Evolutionary conservation across 2,888 invertebrate species (phyloP), one percentile per base, ranked within the genome.

Genomic region (Coelinius sp.): DNA sequence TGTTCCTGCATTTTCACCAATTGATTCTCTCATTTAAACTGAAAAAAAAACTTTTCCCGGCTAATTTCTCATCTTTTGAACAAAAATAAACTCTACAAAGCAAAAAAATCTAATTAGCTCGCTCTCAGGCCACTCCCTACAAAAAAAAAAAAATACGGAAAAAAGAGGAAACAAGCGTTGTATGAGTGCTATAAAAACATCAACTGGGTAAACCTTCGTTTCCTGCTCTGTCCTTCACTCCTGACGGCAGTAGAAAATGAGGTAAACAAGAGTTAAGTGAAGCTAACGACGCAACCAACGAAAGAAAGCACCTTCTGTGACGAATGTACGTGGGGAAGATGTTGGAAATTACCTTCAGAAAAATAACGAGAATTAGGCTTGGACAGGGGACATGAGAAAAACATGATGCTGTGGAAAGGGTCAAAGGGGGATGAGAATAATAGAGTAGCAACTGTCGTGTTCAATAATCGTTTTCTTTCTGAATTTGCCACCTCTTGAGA

Each of bases 251-350:
- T 53, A 46, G 63, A 46, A 68, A 64, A 73, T 72, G 71, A 77
- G 76, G 77, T 80, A 82, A 83, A 82, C 82, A 80, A 79, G 79
- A 41, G 78, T 77, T 81, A 82, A 83, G 81, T 81, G 81, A 81
- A 82, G 81, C 82, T 84, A 83, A 84, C 81, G 82, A 81, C 74
- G 79, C 41, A n/a, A 41, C 10, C 41, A 41, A 41, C 41, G 41
- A 41, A 41, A 41, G 41, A 41, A 41, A 41, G 41, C 41, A 41
- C 41, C n/a, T 41, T 41, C 41, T n/a, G n/a, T 41, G 41, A 41
- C 41, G 10, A 41, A 41, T 41, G 41, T 41, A 41, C 41, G 10
- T 41, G 1, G 41, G 41, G n/a, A 10, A 35, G 41, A n/a, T 41
- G 41, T n/a, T 41, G n/a, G 41, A 41, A 41, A 41, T 41, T 41